Percentiles rank a stretch among this genome's conserved stretches.
phyloP scores from a whole-genome alignment of 2,888 invertebrate species.

The Tridacna gigas region DNA sequence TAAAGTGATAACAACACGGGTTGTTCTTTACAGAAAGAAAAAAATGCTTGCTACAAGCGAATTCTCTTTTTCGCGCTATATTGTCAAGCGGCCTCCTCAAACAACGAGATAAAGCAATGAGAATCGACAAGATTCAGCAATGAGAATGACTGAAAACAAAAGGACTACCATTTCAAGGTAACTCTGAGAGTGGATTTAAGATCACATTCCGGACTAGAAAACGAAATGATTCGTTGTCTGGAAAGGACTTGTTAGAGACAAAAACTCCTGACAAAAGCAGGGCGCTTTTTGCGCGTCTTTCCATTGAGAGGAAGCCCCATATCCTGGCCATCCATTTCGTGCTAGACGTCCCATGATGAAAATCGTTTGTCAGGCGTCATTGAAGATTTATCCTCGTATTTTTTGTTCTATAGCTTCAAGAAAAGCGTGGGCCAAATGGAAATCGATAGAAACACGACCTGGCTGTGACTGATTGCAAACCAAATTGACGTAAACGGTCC shows the following conservation, averaged over 20 bases:
- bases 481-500: not conserved
- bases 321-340: conserved; percentile 3
- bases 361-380: conserved; percentile 18
- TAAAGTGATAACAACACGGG: no score
- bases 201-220: no score
- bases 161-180: no score
- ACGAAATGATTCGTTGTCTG: no score
- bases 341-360: not conserved
- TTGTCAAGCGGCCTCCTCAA: no score
- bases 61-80: no score
- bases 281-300: not conserved
- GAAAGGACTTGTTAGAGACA: not conserved
- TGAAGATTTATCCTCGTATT: conserved; percentile 11
- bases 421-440: not conserved
- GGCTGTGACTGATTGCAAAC: not conserved
- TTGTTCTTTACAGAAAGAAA: no score
- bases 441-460: not conserved
- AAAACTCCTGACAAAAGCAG: not conserved
- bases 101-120: no score
- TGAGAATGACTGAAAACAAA: no score
- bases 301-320: not conserved
- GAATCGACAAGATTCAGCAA: no score
- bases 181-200: no score
- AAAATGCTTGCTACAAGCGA: no score
- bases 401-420: not conserved